Evolutionary conservation across 2,113 vertebrate genomes (phyloP).

Genomic region (Phalacrocorax pelagicus): DNA sequence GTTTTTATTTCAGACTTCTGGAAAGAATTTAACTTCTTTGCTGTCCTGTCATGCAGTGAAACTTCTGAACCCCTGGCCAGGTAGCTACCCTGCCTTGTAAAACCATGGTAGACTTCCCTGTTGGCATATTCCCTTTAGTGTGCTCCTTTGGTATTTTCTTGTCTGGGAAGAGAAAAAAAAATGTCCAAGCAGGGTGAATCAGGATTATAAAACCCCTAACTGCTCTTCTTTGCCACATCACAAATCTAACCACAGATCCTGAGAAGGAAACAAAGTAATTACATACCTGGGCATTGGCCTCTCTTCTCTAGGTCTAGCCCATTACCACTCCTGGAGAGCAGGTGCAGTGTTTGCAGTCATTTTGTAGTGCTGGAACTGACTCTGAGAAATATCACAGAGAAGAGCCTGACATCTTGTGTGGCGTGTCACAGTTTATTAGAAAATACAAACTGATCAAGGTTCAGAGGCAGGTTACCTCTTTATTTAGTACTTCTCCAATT

Average conservation of each 20-base stretch:
- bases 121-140: neutral
- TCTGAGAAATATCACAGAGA: neutral
- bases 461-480: neutral
- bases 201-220: neutral
- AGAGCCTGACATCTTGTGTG: neutral
- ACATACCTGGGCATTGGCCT: neutral
- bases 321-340: neutral
- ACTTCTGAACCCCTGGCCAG: neutral
- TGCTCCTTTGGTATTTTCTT: neutral
- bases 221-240: neutral
- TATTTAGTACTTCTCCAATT: neutral
- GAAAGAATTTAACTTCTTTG: neutral
- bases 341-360: neutral
- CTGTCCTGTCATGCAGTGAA: neutral
- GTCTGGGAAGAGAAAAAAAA: neutral
- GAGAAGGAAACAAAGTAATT: neutral
- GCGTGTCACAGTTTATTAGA: neutral
- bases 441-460: neutral
- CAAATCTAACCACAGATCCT: neutral
- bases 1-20: neutral
- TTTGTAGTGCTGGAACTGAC: neutral
- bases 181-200: neutral
- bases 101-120: neutral
- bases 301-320: neutral
- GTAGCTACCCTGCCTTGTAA: neutral